Conservation (phyloP, 2,113 vertebrate genomes). For the Murina feae region DNA sequence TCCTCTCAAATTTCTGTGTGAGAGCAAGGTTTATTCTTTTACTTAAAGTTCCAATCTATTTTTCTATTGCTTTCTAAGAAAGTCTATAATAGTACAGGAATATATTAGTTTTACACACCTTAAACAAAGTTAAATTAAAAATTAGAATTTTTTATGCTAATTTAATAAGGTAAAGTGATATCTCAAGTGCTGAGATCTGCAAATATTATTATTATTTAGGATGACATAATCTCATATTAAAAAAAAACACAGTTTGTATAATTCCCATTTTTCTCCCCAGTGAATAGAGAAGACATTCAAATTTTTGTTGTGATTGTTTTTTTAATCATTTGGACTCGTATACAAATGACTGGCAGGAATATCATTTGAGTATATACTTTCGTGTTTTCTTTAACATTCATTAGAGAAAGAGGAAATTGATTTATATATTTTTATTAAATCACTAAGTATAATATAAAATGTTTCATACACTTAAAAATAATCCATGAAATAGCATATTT, state of each 20-base stretch:
- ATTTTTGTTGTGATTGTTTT: background rate
- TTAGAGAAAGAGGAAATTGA: background rate
- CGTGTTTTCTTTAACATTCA: background rate
- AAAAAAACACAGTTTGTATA: background rate
- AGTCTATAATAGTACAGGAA: background rate
- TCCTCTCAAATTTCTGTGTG: background rate
- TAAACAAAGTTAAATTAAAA: background rate
- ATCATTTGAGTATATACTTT: background rate
- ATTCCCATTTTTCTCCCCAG: background rate
- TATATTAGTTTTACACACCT: background rate
- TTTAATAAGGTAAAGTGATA: background rate
- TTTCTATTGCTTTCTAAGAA: background rate
- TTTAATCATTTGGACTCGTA: background rate
- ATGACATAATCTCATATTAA: background rate
- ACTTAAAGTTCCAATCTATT: background rate
- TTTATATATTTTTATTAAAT: conserved; percentile 24
- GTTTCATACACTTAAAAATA: background rate
- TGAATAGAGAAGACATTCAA: background rate
- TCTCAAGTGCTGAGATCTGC: background rate
- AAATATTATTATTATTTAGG: background rate
- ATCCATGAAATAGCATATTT: background rate
- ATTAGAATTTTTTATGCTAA: background rate
- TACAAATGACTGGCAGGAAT: background rate
- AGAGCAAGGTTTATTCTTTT: background rate
- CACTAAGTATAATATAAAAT: background rate